Conservation (phyloP, 2,113 vertebrate genomes). For the Cebus imitator region DNA sequence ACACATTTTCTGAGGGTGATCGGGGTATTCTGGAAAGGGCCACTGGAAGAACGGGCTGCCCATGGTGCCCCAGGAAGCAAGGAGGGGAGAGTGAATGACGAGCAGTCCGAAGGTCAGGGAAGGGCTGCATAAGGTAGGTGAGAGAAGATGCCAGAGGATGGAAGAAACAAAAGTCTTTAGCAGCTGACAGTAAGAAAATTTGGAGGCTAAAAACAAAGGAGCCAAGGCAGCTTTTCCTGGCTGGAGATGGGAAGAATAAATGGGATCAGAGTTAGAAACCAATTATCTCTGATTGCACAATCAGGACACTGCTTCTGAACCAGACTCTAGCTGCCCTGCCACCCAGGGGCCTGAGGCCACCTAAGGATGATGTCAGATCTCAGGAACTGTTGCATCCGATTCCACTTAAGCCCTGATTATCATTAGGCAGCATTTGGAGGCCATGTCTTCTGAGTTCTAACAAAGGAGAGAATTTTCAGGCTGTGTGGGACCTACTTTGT, state of each 20-base stretch:
- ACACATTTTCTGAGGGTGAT: rapidly evolving
- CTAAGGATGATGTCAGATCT: background rate
- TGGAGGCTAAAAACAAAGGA: conserved; percentile 44
- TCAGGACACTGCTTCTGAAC: background rate
- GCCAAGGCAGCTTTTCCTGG: background rate
- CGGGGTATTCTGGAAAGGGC: background rate
- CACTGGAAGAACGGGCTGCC: background rate
- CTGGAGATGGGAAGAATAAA: background rate
- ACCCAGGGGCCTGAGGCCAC: background rate
- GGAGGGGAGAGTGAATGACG: rapidly evolving
- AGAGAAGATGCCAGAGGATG: background rate
- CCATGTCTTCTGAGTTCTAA: background rate
- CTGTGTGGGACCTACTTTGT: background rate
- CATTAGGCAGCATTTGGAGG: background rate
- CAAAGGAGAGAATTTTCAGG: background rate
- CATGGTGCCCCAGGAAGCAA: too few species aligned
- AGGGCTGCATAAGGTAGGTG: background rate
- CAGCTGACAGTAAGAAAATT: conserved; percentile 23
- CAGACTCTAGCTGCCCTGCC: background rate
- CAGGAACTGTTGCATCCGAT: background rate
- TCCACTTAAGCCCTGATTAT: background rate
- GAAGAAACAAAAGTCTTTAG: background rate
- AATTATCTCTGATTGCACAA: conserved; percentile 52
- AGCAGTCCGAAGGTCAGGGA: background rate
- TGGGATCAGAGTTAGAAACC: conserved; percentile 20